Evolutionary conservation across 2,797 vertebrate genomes (phyloP).

Genomic region (Crenuchus spilurus): DNA sequence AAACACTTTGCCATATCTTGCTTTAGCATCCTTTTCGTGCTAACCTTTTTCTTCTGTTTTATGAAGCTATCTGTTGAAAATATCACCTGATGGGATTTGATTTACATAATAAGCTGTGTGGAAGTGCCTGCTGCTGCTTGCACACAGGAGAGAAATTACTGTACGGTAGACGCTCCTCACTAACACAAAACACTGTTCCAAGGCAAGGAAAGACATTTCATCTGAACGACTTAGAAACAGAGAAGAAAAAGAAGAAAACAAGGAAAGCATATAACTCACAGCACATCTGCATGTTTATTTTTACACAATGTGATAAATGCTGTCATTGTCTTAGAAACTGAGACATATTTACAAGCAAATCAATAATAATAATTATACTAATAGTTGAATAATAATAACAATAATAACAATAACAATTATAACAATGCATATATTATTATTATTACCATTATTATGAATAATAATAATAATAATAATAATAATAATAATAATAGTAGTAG

Average conservation of each 20-base stretch:
- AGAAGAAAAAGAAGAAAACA: background rate
- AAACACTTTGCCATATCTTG: background rate
- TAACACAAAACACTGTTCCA: slow-evolving; percentile 22
- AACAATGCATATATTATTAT: too few species aligned
- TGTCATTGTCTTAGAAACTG: slow-evolving; percentile 12
- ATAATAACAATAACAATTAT: slow-evolving; percentile 16
- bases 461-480: background rate
- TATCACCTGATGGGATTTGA: slow-evolving; percentile 18
- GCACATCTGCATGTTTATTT: slow-evolving; percentile 3
- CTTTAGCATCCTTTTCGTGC: background rate
- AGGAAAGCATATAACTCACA: background rate
- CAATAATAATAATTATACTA: background rate
- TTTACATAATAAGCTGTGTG: slow-evolving; percentile 35
- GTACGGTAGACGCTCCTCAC: slow-evolving; percentile 1
- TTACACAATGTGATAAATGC: background rate
- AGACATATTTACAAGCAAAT: background rate
- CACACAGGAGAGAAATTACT: slow-evolving; percentile 7
- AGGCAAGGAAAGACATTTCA: background rate
- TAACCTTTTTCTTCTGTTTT: background rate
- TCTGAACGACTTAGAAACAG: background rate
- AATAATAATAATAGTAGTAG: background rate
- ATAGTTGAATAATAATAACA: slow-evolving; percentile 8
- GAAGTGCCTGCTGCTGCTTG: slow-evolving; percentile 8
- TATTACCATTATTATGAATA: too few species aligned
- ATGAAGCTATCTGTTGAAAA: slow-evolving; percentile 29